Evolutionary conservation across 2,888 invertebrate genomes (phyloP).

Genomic region (Netelia virgata): DNA sequence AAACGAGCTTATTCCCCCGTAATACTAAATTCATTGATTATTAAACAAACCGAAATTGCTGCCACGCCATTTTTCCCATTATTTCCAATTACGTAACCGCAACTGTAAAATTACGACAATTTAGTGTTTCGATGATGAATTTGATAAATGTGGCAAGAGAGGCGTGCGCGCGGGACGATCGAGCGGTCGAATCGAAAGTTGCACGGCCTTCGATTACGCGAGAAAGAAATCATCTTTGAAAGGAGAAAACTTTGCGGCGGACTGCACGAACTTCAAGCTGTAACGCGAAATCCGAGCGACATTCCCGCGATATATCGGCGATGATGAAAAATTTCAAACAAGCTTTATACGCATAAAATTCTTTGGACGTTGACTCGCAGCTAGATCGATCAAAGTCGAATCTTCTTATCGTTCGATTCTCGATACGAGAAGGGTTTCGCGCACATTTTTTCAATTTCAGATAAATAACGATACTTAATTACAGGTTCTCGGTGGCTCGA

Average conservation of each 20-base stretch:
- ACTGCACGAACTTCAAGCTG: not conserved
- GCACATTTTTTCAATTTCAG: constrained; percentile 13
- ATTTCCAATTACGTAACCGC: constrained; percentile 19
- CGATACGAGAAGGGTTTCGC: not conserved
- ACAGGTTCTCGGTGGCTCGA: constrained; percentile 92
- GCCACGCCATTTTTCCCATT: not conserved
- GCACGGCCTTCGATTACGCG: constrained; percentile 31
- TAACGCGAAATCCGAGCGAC: not conserved
- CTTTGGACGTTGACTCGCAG: too few relatives aligned
- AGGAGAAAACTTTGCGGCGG: constrained; percentile 2
- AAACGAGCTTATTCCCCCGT: too few relatives aligned
- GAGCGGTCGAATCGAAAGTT: constrained; percentile 55
- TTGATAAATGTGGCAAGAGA: constrained; percentile 36
- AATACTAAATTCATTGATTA: constrained; percentile 16
- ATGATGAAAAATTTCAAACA: too few relatives aligned
- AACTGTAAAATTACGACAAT: constrained; percentile 3
- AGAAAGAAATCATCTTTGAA: constrained; percentile 21
- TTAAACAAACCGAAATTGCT: not conserved
- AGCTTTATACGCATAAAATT: too few relatives aligned
- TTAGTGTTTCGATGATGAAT: constrained; percentile 34
- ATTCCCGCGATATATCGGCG: too few relatives aligned
- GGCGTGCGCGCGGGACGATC: constrained; percentile 12
- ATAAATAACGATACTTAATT: constrained; percentile 5
- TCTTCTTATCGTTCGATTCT: constrained; percentile 30
- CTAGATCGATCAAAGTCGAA: constrained; percentile 39